A percentile compares a stretch with the other conserved stretches of the same genome.
Evolutionary conservation across 2,113 vertebrate species (phyloP).

Genomic region (Tamias sibiricus): DNA sequence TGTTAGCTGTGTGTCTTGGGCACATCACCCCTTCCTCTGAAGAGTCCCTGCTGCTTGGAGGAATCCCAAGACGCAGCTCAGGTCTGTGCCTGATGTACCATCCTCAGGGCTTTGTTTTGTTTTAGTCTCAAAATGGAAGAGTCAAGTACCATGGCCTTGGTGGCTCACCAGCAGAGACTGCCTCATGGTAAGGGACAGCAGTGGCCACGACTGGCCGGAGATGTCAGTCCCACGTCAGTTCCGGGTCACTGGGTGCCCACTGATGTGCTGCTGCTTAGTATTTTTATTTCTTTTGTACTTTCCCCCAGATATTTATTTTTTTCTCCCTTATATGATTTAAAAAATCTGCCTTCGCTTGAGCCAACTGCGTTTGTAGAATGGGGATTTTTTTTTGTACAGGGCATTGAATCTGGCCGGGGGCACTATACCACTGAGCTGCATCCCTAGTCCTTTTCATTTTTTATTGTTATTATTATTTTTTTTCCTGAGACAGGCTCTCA

Average conservation of each 20-base stretch:
- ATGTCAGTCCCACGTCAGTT: background rate
- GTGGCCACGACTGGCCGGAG: background rate
- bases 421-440: background rate
- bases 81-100: background rate
- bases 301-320: background rate
- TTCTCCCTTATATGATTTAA: background rate
- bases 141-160: background rate
- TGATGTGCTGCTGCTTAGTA: background rate
- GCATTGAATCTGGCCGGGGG: too few relatives aligned
- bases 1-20: background rate
- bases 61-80: background rate
- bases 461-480: too few relatives aligned
- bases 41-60: background rate
- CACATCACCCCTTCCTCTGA: background rate
- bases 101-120: background rate
- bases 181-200: background rate
- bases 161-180: background rate
- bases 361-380: background rate
- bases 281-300: constrained; percentile 8
- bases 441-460: too few relatives aligned
- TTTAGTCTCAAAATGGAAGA: background rate
- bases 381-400: too few relatives aligned
- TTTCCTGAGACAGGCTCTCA: too few relatives aligned
- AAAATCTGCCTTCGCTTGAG: background rate
- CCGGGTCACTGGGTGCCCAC: rapidly evolving